Base-by-base conservation (phyloP, 1,140 invertebrate genomes). In the Rhysida immarginata region DNA sequence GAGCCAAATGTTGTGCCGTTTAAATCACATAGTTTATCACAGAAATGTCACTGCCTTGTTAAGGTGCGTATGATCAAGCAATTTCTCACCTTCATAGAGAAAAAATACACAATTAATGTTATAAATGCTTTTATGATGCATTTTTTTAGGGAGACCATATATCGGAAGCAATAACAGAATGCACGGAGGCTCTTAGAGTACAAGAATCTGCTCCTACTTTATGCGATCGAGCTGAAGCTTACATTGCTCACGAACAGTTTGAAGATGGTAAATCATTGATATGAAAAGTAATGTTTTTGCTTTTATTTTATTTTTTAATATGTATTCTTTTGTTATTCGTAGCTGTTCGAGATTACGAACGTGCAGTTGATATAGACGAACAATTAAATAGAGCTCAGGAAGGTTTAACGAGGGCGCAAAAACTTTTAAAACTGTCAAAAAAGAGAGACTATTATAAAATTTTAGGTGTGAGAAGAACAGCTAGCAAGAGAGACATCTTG, bases 361-460 rank as follows among this genome's bases (percentile, higher is more conserved):
- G 84, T 59, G 95, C 94, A 0, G 67, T 90, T 53, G 85, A 93
- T 60, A 74, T 93, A 23, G 89, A 98, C 60, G 78, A 84, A 52
- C 77, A 82, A 42, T 78, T 81, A 56, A 77, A 83, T 60, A 73
- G 88, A 62, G 93, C 92, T 0, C 85, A 88, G 66, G 91, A 98
- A 62, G 93, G 93, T 14, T 67, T 95, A 1, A 78, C 84, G 58
- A 81, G 80, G 64, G 93, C 91, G 1, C 89, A 97, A 69, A 94
- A 94, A 68, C 71, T 96, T 53, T 85, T 95, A 69, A 97, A 97
- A 68, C 84, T 93, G 66, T 78, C 93, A 0, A 87, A 95, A 63
- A 85, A 85, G 63, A 75, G 92, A 65, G 95, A 99, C 74, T 99
- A 99, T 74, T 99, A 99, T 69, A 97, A 98, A 76, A 99, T 99